These are phyloP conservation scores for Dromococcyx pavoninus DNA, from an alignment of 2,797 vertebrate species.

Conservation along the genomic window DNA sequence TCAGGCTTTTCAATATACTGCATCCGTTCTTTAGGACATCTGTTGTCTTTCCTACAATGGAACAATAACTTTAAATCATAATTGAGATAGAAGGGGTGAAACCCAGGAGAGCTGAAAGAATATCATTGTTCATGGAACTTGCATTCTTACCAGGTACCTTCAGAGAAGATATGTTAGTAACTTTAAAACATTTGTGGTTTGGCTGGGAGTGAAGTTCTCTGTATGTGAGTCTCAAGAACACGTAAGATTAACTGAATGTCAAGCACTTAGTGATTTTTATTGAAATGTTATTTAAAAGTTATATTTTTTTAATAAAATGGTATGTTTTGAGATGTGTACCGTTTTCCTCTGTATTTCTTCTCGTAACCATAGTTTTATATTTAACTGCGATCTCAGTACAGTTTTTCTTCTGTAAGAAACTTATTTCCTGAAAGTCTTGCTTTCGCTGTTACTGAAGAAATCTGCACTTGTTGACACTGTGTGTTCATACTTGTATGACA, in stretches of 20 bases:
- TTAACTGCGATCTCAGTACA: neutral
- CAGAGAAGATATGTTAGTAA: neutral
- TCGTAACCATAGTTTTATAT: neutral
- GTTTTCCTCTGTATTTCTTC: neutral
- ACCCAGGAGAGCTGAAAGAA: neutral
- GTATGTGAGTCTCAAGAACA: neutral
- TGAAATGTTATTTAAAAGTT: neutral
- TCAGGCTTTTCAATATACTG: neutral
- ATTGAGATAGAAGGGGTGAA: neutral
- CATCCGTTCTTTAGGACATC: neutral
- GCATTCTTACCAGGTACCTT: neutral
- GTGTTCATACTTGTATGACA: neutral
- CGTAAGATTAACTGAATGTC: neutral
- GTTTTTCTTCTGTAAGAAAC: neutral
- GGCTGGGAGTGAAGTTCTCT: neutral
- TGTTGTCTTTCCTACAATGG: conserved; percentile 28
- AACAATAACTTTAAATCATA: neutral
- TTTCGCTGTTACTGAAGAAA: neutral
- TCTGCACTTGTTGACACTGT: neutral
- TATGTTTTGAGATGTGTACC: neutral
- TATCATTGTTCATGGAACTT: neutral
- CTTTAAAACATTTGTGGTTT: neutral
- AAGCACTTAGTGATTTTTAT: neutral
- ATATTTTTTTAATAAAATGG: neutral
- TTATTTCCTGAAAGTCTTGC: neutral